phyloP scores from a whole-genome alignment of 2,888 invertebrate genomes.

The Omphaloscelis lunosa region DNA sequence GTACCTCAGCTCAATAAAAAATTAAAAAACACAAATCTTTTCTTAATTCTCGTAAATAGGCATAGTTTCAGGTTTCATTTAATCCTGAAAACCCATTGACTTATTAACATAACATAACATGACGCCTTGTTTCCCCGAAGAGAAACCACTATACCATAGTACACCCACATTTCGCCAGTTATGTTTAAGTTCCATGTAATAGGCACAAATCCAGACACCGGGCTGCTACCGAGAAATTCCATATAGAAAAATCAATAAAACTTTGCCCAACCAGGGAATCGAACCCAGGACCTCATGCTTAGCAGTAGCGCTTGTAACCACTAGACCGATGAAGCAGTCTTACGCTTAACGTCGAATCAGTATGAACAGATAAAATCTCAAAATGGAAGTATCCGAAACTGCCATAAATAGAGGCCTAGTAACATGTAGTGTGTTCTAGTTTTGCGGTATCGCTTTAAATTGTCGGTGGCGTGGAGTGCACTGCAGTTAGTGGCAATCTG shows the following conservation, averaged over 20 bases:
- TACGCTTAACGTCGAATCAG: neutral
- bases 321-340: too few relatives aligned
- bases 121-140: too few relatives aligned
- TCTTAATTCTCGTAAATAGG: neutral
- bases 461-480: slow-evolving; percentile 70
- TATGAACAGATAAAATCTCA: slow-evolving; percentile 10
- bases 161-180: too few relatives aligned
- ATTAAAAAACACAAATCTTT: neutral
- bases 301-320: too few relatives aligned
- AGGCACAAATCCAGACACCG: too few relatives aligned
- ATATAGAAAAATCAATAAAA: too few relatives aligned
- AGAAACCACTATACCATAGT: too few relatives aligned
- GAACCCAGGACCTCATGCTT: too few relatives aligned
- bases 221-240: too few relatives aligned
- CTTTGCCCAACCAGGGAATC: too few relatives aligned
- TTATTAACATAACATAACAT: too few relatives aligned
- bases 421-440: slow-evolving; percentile 72
- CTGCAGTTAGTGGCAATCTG: slow-evolving; percentile 75
- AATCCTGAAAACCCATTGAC: neutral
- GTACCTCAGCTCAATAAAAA: neutral
- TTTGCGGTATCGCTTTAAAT: slow-evolving; percentile 72
- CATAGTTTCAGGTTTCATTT: neutral
- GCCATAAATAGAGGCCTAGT: slow-evolving; percentile 49
- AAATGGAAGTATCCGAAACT: slow-evolving; percentile 22
- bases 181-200: too few relatives aligned